A percentile compares a stretch with the other conserved stretches of the same genome.
Conservation (phyloP, 2,113 vertebrate genomes). For the Globicephala melas region DNA sequence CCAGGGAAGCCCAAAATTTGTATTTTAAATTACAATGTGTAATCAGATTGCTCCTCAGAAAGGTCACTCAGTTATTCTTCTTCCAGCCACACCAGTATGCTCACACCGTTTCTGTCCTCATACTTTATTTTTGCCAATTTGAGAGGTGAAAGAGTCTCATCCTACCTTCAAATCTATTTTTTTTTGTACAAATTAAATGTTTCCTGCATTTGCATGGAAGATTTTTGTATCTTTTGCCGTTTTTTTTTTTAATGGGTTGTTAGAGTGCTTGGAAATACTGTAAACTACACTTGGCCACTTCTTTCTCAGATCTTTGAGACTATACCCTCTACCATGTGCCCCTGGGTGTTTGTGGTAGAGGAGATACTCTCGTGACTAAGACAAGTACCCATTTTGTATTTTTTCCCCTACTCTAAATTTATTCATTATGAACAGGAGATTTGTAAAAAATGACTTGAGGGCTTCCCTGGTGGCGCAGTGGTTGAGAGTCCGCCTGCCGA, state of each 20-base stretch:
- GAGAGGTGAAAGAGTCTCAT: not conserved
- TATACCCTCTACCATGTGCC: accelerated
- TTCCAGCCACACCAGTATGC: not conserved
- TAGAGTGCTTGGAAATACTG: not conserved
- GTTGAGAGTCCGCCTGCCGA: too few relatives aligned
- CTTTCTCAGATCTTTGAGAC: not conserved
- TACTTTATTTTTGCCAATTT: not conserved
- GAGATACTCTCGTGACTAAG: not conserved
- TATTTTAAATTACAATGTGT: not conserved
- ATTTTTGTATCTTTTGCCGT: not conserved
- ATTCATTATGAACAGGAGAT: not conserved
- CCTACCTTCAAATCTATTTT: not conserved
- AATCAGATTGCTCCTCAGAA: not conserved
- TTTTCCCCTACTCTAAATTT: not conserved
- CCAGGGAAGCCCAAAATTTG: not conserved
- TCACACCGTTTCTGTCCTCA: not conserved
- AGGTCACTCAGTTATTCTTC: not conserved
- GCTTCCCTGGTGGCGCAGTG: too few relatives aligned
- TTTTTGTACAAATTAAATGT: not conserved
- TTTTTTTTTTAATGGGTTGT: not conserved
- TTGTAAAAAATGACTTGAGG: not conserved
- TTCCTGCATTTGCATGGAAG: not conserved
- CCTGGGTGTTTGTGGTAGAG: too few relatives aligned
- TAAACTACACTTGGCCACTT: not conserved
- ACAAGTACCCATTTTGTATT: not conserved